These are phyloP conservation scores for Odontomyia ornata DNA, from an alignment of 2,888 invertebrate species.

Conservation along the genomic window DNA sequence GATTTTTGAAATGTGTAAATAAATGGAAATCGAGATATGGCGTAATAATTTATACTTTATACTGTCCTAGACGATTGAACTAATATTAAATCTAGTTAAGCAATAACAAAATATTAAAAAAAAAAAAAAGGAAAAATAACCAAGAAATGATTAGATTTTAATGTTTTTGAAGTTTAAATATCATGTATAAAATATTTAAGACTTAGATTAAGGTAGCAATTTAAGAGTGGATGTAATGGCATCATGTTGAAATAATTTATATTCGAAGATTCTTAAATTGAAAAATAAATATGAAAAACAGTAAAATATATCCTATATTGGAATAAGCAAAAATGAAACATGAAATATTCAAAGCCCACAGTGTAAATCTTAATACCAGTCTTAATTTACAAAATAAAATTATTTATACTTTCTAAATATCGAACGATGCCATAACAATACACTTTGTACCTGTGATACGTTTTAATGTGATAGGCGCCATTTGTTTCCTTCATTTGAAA, in stretches of 20 bases:
- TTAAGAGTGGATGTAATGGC: constrained; percentile 37
- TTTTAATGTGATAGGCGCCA: constrained; percentile 51
- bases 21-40: background rate
- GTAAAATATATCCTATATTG: too few species aligned
- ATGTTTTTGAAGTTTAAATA: constrained; percentile 32
- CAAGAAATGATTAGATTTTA: constrained; percentile 7
- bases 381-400: background rate
- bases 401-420: background rate
- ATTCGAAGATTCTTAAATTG: background rate
- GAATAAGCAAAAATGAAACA: too few species aligned
- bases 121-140: background rate
- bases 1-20: background rate
- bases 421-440: constrained; percentile 36
- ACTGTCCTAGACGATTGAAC: constrained; percentile 20
- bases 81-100: constrained; percentile 8
- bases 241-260: background rate
- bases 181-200: constrained; percentile 45
- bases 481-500: constrained; percentile 36
- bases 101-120: background rate
- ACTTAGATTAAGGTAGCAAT: constrained; percentile 42
- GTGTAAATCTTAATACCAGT: background rate
- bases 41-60: background rate
- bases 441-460: constrained; percentile 51
- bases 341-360: background rate
- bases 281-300: too few species aligned